A percentile compares a stretch with the other conserved stretches of the same genome.
Conservation (phyloP, 2,888 invertebrate species). For the Cheilosia impressa region DNA sequence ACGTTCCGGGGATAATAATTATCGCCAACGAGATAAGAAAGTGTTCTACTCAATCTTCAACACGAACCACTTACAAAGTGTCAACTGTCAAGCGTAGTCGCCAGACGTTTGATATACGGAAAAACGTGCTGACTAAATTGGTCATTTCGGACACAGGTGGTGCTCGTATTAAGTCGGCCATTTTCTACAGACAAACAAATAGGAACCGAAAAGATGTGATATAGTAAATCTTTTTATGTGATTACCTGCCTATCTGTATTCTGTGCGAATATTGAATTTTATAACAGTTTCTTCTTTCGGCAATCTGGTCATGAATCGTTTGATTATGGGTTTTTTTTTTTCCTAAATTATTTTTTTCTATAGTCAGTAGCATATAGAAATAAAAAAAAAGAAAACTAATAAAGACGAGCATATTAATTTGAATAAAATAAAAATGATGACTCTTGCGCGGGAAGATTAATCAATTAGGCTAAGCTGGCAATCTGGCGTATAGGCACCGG, state of each 20-base stretch:
- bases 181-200: conserved; percentile 14
- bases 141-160: conserved; percentile 54
- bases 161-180: conserved; percentile 43
- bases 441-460: conserved; percentile 48
- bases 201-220: conserved; percentile 32
- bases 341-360: conserved; percentile 7
- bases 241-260: conserved; percentile 58
- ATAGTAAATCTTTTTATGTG: conserved; percentile 48
- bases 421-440: conserved; percentile 55
- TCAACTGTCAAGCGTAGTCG: conserved; percentile 18
- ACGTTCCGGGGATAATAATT: conserved; percentile 49
- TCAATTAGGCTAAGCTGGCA: conserved; percentile 51
- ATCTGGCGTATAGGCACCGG: not conserved
- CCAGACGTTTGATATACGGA: conserved; percentile 20
- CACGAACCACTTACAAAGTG: conserved; percentile 5
- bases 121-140: conserved; percentile 53
- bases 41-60: conserved; percentile 11
- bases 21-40: conserved; percentile 20
- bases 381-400: conserved; percentile 1
- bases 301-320: conserved; percentile 12
- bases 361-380: conserved; percentile 2
- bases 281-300: conserved; percentile 51
- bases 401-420: conserved; percentile 50
- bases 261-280: conserved; percentile 62
- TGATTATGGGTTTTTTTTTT: conserved; percentile 10